Evolutionary conservation across 2,113 vertebrate genomes (phyloP).

Genomic region (Helogale parvula): DNA sequence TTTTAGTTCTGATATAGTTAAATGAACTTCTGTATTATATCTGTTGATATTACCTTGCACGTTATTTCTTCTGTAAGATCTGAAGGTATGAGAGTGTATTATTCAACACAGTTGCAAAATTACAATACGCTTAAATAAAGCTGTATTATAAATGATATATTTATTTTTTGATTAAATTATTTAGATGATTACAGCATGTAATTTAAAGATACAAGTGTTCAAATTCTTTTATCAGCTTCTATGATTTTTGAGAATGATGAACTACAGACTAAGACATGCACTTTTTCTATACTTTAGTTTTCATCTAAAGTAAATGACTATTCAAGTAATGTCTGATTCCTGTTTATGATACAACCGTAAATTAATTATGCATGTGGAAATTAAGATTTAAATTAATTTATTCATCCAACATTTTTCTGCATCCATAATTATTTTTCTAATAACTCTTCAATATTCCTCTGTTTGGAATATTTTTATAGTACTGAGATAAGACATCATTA

Average conservation of each 20-base stretch:
- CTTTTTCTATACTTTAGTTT: background rate
- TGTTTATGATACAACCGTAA: background rate
- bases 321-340: background rate
- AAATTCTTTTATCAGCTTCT: background rate
- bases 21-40: background rate
- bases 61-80: slow-evolving; percentile 9
- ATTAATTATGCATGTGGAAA: background rate
- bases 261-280: background rate
- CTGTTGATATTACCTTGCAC: background rate
- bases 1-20: background rate
- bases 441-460: background rate
- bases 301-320: background rate
- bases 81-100: background rate
- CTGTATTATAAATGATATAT: background rate
- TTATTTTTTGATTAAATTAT: slow-evolving; percentile 4
- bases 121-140: background rate
- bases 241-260: background rate
- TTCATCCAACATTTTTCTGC: slow-evolving; percentile 20
- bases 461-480: background rate
- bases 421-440: background rate
- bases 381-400: background rate
- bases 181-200: background rate
- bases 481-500: background rate
- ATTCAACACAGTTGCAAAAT: background rate
- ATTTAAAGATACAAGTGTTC: background rate